Percentiles rank a stretch among this genome's conserved stretches.
Evolutionary conservation across 2,797 vertebrate species (phyloP).

Genomic region (Silurus aristotelis): DNA sequence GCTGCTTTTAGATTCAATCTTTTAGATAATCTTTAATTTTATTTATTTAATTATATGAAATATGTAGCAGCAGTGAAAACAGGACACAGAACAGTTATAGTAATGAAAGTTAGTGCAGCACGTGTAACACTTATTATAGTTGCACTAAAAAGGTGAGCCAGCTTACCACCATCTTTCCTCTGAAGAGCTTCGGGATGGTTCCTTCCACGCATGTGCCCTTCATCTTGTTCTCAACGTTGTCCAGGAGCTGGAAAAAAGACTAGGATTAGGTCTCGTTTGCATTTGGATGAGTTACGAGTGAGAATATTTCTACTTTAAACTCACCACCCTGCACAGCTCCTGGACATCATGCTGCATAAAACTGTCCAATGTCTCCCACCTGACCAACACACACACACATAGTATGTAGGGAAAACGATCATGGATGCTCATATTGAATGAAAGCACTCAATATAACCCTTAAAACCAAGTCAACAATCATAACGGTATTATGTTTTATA

Average conservation of each 20-base stretch:
- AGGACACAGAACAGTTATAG: too few relatives aligned
- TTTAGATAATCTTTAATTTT: too few relatives aligned
- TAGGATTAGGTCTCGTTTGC: not conserved
- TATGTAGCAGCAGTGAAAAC: too few relatives aligned
- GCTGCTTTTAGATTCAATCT: too few relatives aligned
- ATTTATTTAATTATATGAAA: too few relatives aligned
- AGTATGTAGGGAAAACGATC: not conserved
- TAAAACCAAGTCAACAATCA: not conserved
- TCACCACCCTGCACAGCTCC: slow-evolving; percentile 97
- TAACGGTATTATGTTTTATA: too few relatives aligned
- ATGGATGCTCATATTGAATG: not conserved
- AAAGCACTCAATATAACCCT: not conserved
- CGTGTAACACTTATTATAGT: too few relatives aligned
- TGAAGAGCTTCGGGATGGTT: slow-evolving; percentile 97
- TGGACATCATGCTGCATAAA: slow-evolving; percentile 99
- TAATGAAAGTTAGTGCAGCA: too few relatives aligned
- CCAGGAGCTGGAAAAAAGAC: slow-evolving; percentile 83
- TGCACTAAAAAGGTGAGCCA: not conserved
- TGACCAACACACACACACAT: slow-evolving; percentile 54
- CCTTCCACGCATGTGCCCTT: slow-evolving; percentile 99
- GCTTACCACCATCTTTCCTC: slow-evolving; percentile 99
- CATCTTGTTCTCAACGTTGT: slow-evolving; percentile 99
- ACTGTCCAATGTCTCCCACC: slow-evolving; percentile 99
- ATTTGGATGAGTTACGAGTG: not conserved
- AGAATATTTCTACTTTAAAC: slow-evolving; percentile 62